These are phyloP conservation scores for Biston betularia DNA, from an alignment of 2,888 invertebrate species.

Conservation along the genomic window DNA sequence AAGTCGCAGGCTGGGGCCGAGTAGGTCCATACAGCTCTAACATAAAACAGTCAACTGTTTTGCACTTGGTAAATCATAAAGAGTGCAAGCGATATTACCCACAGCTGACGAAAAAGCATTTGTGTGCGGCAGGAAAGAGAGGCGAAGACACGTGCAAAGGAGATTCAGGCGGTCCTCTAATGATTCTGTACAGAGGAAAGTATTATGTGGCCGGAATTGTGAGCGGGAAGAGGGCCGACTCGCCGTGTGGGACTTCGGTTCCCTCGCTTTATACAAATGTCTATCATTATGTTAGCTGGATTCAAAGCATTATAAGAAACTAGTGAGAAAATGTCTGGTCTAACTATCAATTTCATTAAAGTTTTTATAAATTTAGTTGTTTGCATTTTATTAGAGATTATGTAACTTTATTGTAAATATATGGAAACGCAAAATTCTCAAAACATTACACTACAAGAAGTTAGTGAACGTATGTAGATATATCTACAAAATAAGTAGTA, in stretches of 20 bases:
- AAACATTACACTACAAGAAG: no score
- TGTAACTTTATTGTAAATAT: no score
- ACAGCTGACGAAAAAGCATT: constrained; percentile 61
- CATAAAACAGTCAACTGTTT: constrained; percentile 74
- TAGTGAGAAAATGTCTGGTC: constrained; percentile 30
- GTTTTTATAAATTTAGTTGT: not conserved
- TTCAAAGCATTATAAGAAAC: constrained; percentile 57
- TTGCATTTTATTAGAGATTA: no score
- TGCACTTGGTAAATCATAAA: constrained; percentile 70
- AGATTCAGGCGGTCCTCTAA: constrained; percentile 79
- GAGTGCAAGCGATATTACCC: constrained; percentile 68
- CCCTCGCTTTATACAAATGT: constrained; percentile 79
- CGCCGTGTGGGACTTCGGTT: constrained; percentile 74
- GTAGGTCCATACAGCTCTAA: constrained; percentile 67
- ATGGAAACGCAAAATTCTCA: no score
- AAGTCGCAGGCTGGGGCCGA: constrained; percentile 78
- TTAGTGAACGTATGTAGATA: no score
- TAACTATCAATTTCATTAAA: not conserved
- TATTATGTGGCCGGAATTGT: constrained; percentile 76
- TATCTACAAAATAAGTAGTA: no score
- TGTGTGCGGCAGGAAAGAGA: constrained; percentile 75
- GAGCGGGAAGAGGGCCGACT: constrained; percentile 76
- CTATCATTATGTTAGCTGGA: constrained; percentile 73
- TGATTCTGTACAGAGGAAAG: constrained; percentile 70
- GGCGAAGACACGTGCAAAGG: constrained; percentile 81